A percentile compares a stretch with the other conserved stretches of the same genome.
These are phyloP conservation scores for Meteorus colon DNA, from an alignment of 2,888 invertebrate genomes.

Conservation along the genomic window DNA sequence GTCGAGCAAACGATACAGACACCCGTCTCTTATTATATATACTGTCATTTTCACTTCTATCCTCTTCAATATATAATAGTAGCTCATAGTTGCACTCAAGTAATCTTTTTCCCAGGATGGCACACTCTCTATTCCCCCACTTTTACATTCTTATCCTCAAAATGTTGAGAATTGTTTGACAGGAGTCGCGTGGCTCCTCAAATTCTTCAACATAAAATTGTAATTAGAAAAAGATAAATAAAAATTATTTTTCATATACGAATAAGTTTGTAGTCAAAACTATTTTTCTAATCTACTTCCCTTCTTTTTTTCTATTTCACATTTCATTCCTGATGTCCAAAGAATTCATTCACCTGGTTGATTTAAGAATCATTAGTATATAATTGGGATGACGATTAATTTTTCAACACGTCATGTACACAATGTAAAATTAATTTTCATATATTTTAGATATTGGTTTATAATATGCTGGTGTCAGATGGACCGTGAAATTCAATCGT, in stretches of 20 bases:
- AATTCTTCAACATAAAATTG: not conserved
- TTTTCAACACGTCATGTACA: slow-evolving; percentile 13
- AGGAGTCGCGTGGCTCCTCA: slow-evolving; percentile 36
- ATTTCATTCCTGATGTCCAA: not conserved
- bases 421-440: not conserved
- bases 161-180: slow-evolving; percentile 41
- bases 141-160: slow-evolving; percentile 18
- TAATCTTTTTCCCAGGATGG: not conserved
- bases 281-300: not conserved
- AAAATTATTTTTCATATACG: not conserved
- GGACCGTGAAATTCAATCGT: slow-evolving; percentile 67
- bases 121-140: not conserved
- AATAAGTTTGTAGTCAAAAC: not conserved
- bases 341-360: not conserved
- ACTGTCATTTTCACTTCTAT: not conserved
- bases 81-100: not conserved
- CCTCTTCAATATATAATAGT: not conserved
- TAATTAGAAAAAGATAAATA: not conserved
- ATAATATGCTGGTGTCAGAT: slow-evolving; percentile 62
- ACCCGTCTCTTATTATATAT: slow-evolving; percentile 2
- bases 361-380: not conserved
- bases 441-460: slow-evolving; percentile 4
- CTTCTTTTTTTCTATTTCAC: not conserved
- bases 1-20: not conserved
- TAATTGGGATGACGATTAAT: slow-evolving; percentile 31